Conservation (phyloP, 2,113 vertebrate genomes). For the Phainopepla nitens region DNA sequence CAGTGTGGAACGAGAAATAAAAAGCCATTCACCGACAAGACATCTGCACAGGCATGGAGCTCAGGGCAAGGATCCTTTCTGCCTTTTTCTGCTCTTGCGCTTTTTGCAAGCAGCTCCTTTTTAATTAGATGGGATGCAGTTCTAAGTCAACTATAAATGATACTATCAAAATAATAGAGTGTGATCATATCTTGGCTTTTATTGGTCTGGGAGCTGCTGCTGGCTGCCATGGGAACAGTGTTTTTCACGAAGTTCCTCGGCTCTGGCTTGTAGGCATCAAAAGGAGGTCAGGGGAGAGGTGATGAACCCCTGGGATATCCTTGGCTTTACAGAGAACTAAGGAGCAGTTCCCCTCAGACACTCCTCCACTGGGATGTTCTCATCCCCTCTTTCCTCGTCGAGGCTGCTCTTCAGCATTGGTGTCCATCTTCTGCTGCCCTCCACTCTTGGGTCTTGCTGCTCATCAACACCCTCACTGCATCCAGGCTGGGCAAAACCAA, state of each 20-base stretch:
- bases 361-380: not conserved
- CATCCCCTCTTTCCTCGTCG: not conserved
- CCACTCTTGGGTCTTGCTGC: not conserved
- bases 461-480: accelerated
- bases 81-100: not conserved
- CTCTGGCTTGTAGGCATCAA: not conserved
- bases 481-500: not conserved
- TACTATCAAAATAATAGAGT: constrained; percentile 49
- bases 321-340: not conserved
- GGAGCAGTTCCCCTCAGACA: not conserved
- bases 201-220: not conserved
- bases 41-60: not conserved
- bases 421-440: not conserved
- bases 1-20: not conserved
- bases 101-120: not conserved
- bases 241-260: not conserved
- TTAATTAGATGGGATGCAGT: constrained; percentile 38
- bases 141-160: constrained; percentile 33
- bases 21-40: not conserved
- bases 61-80: not conserved
- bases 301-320: not conserved
- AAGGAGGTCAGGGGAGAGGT: not conserved
- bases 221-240: constrained; percentile 56
- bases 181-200: constrained; percentile 7
- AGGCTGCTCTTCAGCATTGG: not conserved